Conservation (phyloP, 2,888 invertebrate genomes). For the Machimus atricapillus region DNA sequence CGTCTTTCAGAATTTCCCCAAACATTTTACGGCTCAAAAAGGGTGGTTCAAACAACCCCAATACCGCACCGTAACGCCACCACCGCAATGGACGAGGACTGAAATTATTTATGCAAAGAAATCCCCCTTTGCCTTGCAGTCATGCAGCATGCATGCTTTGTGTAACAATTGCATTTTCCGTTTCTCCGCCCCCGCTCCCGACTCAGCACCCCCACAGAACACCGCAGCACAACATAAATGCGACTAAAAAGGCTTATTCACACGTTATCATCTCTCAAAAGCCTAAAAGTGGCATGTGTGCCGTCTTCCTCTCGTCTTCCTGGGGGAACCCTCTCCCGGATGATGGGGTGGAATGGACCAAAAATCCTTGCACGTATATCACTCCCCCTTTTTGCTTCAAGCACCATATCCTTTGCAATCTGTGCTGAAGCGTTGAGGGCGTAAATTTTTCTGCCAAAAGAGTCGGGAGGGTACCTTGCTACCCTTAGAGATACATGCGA, state of each 20-base stretch:
- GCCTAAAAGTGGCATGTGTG: constrained; percentile 30
- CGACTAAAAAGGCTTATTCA: constrained; percentile 22
- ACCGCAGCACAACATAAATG: neutral
- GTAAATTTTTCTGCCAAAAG: constrained; percentile 11
- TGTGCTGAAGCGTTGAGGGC: constrained; percentile 28
- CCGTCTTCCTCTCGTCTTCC: neutral
- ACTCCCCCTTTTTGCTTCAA: neutral
- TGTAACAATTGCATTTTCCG: neutral
- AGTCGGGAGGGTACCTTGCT: neutral
- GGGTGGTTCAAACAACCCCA: neutral
- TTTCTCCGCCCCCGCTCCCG: neutral
- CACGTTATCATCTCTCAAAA: constrained; percentile 27
- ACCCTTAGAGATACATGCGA: neutral
- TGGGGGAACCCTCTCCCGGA: neutral
- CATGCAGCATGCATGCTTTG: neutral
- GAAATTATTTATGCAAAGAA: constrained; percentile 12
- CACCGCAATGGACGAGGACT: neutral
- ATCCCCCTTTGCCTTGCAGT: neutral
- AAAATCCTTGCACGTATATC: neutral
- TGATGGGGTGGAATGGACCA: neutral
- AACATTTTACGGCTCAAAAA: neutral
- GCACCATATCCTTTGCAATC: constrained; percentile 8
- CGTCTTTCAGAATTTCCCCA: neutral
- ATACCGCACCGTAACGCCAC: neutral
- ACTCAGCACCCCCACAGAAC: neutral